Percentiles rank a stretch among this genome's conserved stretches.
phyloP scores from a whole-genome alignment of 1,140 invertebrate species.

The Drosophila mauritiana region DNA sequence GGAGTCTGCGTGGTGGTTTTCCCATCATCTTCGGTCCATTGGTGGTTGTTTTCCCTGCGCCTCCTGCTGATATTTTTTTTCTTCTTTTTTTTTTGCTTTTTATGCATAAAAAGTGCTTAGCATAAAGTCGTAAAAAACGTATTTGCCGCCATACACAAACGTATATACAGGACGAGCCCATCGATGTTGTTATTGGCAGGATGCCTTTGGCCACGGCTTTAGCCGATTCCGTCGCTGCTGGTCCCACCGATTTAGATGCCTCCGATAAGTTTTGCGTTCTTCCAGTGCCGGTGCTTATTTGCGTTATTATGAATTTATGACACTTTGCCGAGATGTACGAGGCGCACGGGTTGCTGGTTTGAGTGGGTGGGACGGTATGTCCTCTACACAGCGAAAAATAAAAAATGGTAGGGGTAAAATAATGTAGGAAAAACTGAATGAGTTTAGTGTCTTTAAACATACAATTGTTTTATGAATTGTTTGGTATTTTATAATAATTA shows the following conservation, averaged over 20 bases:
- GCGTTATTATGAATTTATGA: slow-evolving; percentile 83
- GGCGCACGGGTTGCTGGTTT: slow-evolving; percentile 9
- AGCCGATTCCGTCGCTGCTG: slow-evolving; percentile 26
- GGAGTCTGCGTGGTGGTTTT: slow-evolving; percentile 43
- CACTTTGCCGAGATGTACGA: slow-evolving; percentile 67
- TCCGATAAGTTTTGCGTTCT: slow-evolving; percentile 63
- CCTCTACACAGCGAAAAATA: neutral
- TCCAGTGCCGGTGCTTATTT: slow-evolving; percentile 72
- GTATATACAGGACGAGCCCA: slow-evolving; percentile 29
- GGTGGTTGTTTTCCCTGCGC: slow-evolving; percentile 60
- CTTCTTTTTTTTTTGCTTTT: slow-evolving; percentile 50
- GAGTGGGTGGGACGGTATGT: slow-evolving; percentile 37
- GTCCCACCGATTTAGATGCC: slow-evolving; percentile 67
- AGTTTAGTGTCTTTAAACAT: too few relatives aligned
- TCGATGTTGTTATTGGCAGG: slow-evolving; percentile 72
- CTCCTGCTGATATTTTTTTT: slow-evolving; percentile 10
- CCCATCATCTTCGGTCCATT: slow-evolving; percentile 28
- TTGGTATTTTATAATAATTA: too few relatives aligned
- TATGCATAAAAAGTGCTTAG: slow-evolving; percentile 83
- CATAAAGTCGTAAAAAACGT: slow-evolving; percentile 83
- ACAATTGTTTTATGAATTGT: too few relatives aligned
- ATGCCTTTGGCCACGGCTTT: slow-evolving; percentile 53
- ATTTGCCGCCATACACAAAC: slow-evolving; percentile 69
- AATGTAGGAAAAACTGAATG: neutral
- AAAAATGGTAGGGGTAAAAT: fast-evolving